phyloP scores from a whole-genome alignment of 53 echinoderm and acorn worm species.

The Pentamera pediparva region DNA sequence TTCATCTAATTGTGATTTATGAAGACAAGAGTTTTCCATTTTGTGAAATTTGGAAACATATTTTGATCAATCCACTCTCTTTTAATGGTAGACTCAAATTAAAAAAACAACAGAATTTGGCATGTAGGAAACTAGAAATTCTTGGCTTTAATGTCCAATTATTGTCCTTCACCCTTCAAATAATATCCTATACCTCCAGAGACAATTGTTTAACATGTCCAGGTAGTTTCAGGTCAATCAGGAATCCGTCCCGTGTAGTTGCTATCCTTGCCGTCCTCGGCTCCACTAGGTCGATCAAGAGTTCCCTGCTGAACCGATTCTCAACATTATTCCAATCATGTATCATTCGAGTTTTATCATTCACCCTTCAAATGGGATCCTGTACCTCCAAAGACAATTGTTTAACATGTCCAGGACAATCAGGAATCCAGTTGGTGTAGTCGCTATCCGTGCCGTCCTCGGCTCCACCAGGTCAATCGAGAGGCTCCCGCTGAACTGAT shows the following conservation, averaged over 20 bases:
- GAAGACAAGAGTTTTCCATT: too few relatives aligned
- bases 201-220: constrained; percentile 74
- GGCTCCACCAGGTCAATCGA: constrained; percentile 61
- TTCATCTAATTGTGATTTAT: too few relatives aligned
- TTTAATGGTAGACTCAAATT: too few relatives aligned
- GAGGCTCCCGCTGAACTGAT: constrained; percentile 55
- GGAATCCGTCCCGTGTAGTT: constrained; percentile 63
- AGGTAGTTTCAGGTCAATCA: constrained; percentile 68
- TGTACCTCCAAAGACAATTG: constrained; percentile 84
- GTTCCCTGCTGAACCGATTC: constrained; percentile 52
- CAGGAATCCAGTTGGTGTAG: constrained; percentile 66
- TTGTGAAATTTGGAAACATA: too few relatives aligned
- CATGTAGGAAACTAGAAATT: too few relatives aligned
- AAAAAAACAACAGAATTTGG: too few relatives aligned
- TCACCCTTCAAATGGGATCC: constrained; percentile 71
- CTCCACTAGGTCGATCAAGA: constrained; percentile 58
- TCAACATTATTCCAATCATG: constrained; percentile 69
- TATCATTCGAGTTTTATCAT: too few relatives aligned
- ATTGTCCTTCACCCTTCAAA: too few relatives aligned
- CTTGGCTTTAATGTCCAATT: too few relatives aligned
- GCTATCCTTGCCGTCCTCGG: constrained; percentile 68
- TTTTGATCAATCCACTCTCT: too few relatives aligned
- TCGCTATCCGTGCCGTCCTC: constrained; percentile 63
- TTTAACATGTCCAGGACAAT: constrained; percentile 71
- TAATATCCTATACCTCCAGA: constrained; percentile 82